Evolutionary conservation across 2,888 invertebrate genomes (phyloP).

Genomic region (Eupithecia abbreviata): DNA sequence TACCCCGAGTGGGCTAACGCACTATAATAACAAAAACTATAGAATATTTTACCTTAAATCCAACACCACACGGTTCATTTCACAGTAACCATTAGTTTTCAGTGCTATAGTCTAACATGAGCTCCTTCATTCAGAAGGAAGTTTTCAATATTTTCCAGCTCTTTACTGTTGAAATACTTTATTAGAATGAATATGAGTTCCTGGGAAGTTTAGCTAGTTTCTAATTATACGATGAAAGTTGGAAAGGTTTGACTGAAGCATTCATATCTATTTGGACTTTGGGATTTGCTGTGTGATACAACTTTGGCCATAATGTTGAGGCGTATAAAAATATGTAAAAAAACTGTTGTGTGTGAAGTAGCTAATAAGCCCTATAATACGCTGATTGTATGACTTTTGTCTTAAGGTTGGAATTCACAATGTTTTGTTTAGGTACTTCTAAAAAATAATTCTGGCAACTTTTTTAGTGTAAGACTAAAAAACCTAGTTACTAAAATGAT

Average conservation of each 20-base stretch:
- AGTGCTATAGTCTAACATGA: slow-evolving; percentile 12
- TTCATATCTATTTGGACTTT: slow-evolving; percentile 2
- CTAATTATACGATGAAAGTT: slow-evolving; percentile 21
- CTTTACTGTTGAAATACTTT: slow-evolving; percentile 32
- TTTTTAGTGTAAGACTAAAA: too few relatives aligned
- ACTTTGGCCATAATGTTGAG: background rate
- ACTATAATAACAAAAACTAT: background rate
- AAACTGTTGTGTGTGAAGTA: background rate
- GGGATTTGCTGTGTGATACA: background rate
- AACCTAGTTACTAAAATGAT: too few relatives aligned
- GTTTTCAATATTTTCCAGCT: slow-evolving; percentile 30
- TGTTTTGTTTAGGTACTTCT: background rate
- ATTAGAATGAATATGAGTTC: slow-evolving; percentile 25
- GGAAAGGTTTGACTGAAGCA: background rate
- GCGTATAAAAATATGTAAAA: background rate
- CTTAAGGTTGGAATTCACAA: background rate
- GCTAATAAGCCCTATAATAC: background rate
- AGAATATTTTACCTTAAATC: background rate
- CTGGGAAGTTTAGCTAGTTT: slow-evolving; percentile 19
- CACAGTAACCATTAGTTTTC: background rate
- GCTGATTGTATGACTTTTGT: background rate
- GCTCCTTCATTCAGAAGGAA: slow-evolving; percentile 25
- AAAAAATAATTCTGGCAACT: background rate
- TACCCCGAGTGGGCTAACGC: too few relatives aligned
- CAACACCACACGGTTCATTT: background rate